phyloP scores from a whole-genome alignment of 2,888 invertebrate genomes.

The Trachelus stipa region DNA sequence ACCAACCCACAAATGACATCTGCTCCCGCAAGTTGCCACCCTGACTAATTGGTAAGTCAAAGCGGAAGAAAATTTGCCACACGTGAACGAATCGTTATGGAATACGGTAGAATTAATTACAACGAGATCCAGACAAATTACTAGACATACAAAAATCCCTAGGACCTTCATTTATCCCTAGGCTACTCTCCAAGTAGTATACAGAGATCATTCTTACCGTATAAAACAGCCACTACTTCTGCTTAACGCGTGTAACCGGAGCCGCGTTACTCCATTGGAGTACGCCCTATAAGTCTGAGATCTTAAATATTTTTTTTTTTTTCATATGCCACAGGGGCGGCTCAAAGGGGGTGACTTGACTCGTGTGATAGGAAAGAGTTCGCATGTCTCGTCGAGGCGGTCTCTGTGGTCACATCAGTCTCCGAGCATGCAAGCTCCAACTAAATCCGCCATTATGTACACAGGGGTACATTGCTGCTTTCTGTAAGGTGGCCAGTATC shows the following conservation, averaged over 20 bases:
- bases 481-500: slow-evolving; percentile 46
- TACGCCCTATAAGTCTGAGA: slow-evolving; percentile 16
- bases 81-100: neutral
- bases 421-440: slow-evolving; percentile 64
- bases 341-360: neutral
- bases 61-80: neutral
- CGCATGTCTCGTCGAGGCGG: slow-evolving; percentile 66
- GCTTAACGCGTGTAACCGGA: neutral
- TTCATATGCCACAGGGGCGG: neutral
- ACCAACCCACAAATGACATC: neutral
- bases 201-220: neutral
- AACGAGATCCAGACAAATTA: neutral
- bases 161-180: neutral
- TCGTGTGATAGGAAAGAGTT: slow-evolving; percentile 34
- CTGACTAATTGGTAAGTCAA: neutral
- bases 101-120: neutral
- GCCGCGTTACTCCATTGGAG: neutral
- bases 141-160: neutral
- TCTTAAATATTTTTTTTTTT: slow-evolving; percentile 15
- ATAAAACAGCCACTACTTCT: neutral
- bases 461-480: slow-evolving; percentile 23
- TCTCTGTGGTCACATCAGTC: slow-evolving; percentile 66
- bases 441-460: slow-evolving; percentile 61
- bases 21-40: neutral
- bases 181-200: neutral